A percentile compares a stretch with the other conserved stretches of the same genome.
Conservation (phyloP, 2,113 vertebrate genomes). For the Protobothrops flavoviridis region DNA sequence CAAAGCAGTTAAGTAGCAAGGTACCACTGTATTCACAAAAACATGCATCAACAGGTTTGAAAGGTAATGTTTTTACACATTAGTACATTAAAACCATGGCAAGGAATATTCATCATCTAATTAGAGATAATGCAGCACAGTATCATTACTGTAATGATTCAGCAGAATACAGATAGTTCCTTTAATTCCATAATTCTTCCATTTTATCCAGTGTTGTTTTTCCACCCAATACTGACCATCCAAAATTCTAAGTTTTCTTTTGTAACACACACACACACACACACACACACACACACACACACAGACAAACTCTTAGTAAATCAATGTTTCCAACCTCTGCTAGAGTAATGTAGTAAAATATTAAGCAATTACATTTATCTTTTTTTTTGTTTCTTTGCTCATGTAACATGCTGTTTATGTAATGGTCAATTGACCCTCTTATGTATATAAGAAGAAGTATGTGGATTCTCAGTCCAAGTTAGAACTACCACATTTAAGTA, state of each 20-base stretch:
- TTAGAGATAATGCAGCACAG: not conserved
- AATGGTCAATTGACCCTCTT: not conserved
- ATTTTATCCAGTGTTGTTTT: not conserved
- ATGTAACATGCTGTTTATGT: not conserved
- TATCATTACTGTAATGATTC: not conserved
- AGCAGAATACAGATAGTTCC: not conserved
- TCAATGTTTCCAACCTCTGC: not conserved
- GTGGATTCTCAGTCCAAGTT: not conserved
- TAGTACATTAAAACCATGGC: not conserved
- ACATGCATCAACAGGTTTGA: not conserved
- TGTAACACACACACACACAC: not conserved
- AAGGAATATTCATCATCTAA: not conserved
- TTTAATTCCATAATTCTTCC: not conserved
- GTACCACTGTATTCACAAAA: not conserved
- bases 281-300: no score
- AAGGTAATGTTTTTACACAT: not conserved
- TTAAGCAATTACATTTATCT: not conserved
- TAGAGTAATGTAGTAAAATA: not conserved
- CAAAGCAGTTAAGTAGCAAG: not conserved
- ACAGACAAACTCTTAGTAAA: no score
- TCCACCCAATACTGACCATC: not conserved
- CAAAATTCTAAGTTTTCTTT: not conserved
- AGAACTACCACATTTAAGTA: not conserved
- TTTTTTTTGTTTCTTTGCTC: not conserved
- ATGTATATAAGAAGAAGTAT: not conserved